Conservation (phyloP, 2,113 vertebrate species). For the Erinaceus europaeus region DNA sequence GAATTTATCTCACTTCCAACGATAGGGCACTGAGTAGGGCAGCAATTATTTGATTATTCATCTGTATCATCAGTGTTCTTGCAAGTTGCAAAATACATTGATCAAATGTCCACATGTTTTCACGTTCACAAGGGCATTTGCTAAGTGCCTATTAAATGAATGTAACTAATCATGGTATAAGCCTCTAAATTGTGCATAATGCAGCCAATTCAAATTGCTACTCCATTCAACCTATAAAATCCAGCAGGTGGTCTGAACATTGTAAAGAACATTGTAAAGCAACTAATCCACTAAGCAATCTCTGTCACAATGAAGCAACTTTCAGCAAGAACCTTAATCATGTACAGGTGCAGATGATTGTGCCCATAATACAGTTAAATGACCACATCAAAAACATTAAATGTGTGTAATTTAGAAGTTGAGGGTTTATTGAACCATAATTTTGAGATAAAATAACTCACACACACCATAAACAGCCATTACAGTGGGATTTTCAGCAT, state of each 20-base stretch:
- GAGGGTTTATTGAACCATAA: background rate
- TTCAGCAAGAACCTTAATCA: constrained; percentile 56
- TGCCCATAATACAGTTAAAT: constrained; percentile 46
- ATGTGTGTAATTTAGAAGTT: constrained; percentile 6
- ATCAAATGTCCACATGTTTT: constrained; percentile 54
- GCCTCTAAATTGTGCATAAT: constrained; percentile 36
- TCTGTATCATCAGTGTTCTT: constrained; percentile 52
- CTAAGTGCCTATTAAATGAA: constrained; percentile 61
- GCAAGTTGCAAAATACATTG: constrained; percentile 53
- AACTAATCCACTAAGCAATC: constrained; percentile 50
- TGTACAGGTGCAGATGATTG: constrained; percentile 48
- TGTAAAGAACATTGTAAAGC: constrained; percentile 64
- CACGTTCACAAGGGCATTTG: constrained; percentile 62
- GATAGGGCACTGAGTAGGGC: constrained; percentile 51
- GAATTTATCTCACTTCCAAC: constrained; percentile 54
- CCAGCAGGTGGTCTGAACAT: constrained; percentile 67
- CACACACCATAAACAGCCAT: background rate
- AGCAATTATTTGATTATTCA: constrained; percentile 74
- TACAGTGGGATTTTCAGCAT: background rate
- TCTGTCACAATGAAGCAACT: constrained; percentile 42
- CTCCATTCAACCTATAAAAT: constrained; percentile 53
- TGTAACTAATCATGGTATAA: constrained; percentile 54
- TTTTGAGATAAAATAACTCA: constrained; percentile 10
- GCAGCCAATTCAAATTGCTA: constrained; percentile 58
- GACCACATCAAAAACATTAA: constrained; percentile 22